phyloP scores from a whole-genome alignment of 2,113 vertebrate genomes.

The Halichoerus grypus region DNA sequence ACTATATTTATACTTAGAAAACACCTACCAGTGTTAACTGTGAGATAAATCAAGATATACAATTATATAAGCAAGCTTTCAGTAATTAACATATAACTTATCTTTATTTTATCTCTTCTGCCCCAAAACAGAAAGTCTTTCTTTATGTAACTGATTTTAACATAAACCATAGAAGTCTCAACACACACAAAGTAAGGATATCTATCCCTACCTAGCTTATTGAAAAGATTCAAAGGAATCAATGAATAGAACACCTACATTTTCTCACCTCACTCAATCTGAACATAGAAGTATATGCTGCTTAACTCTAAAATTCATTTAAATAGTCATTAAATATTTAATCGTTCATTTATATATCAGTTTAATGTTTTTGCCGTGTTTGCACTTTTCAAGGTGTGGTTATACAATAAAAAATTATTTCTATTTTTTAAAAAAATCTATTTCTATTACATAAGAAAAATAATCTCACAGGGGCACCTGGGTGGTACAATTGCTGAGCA shows the following conservation, averaged over 20 bases:
- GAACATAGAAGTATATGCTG: neutral
- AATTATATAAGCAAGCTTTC: neutral
- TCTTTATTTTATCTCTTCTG: slow-evolving; percentile 50
- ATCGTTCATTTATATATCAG: neutral
- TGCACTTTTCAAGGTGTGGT: neutral
- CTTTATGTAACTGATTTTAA: slow-evolving; percentile 18
- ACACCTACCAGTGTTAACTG: neutral
- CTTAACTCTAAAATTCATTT: slow-evolving; percentile 20
- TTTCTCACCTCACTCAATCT: neutral
- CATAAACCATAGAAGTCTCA: neutral
- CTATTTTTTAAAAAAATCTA: neutral
- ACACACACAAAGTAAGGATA: slow-evolving; percentile 22
- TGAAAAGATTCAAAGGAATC: slow-evolving; percentile 25
- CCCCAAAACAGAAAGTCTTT: neutral
- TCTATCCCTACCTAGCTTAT: neutral
- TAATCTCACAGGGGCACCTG: neutral
- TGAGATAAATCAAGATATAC: neutral
- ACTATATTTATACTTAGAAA: slow-evolving; percentile 33
- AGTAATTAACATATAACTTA: neutral
- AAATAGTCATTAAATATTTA: slow-evolving; percentile 10
- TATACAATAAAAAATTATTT: slow-evolving; percentile 8
- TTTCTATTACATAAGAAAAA: slow-evolving; percentile 20
- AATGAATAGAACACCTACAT: neutral
- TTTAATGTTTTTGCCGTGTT: neutral
- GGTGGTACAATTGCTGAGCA: neutral